These are phyloP conservation scores for Diogma glabrata DNA, from an alignment of 2,888 invertebrate species.

Conservation along the genomic window DNA sequence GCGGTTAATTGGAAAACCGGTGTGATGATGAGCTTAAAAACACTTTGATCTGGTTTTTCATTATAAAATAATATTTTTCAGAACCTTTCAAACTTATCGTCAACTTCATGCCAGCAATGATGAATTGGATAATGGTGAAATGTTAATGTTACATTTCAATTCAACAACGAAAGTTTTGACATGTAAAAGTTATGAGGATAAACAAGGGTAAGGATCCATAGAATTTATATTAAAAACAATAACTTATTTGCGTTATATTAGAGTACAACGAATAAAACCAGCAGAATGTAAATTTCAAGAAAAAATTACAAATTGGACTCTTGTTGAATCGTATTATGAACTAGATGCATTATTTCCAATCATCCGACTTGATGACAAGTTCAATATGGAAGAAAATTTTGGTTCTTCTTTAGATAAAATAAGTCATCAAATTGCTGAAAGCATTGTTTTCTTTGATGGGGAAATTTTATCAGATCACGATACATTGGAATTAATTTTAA, in stretches of 20 bases:
- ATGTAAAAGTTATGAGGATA: background rate
- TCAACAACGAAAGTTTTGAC: slow-evolving; percentile 29
- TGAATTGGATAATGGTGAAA: slow-evolving; percentile 38
- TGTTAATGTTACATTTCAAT: slow-evolving; percentile 51
- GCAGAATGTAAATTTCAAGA: slow-evolving; percentile 68
- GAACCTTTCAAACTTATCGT: slow-evolving; percentile 30
- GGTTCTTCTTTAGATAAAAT: slow-evolving; percentile 41
- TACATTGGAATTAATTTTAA: slow-evolving; percentile 49
- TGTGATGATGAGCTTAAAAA: too few species aligned
- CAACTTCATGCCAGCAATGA: slow-evolving; percentile 49
- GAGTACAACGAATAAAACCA: slow-evolving; percentile 37
- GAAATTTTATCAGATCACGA: slow-evolving; percentile 51
- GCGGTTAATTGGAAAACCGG: too few species aligned
- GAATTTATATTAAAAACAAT: background rate
- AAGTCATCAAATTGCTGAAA: slow-evolving; percentile 38
- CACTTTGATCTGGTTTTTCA: too few species aligned
- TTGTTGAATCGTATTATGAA: slow-evolving; percentile 62
- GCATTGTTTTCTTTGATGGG: slow-evolving; percentile 64
- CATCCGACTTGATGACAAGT: slow-evolving; percentile 39
- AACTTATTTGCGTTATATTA: background rate
- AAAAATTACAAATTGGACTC: slow-evolving; percentile 60
- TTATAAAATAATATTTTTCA: too few species aligned
- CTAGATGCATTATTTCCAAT: slow-evolving; percentile 66
- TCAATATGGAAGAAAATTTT: slow-evolving; percentile 30
- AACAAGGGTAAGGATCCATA: background rate